Conservation (phyloP, 2,888 invertebrate genomes). For the Oxycera nigricornis region DNA sequence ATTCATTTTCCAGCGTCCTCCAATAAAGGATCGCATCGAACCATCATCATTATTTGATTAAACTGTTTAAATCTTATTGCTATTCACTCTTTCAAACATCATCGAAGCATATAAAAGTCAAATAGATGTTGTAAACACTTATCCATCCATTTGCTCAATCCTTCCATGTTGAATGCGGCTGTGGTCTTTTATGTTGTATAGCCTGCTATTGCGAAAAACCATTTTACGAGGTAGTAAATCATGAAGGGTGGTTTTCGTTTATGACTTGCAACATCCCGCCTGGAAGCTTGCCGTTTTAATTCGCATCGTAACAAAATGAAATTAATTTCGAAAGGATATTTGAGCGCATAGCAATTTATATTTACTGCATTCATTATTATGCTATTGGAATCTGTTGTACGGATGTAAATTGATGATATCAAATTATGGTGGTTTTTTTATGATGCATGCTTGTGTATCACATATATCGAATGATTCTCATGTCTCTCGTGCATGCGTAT, state of each 20-base stretch:
- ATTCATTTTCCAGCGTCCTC: no score
- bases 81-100: not conserved
- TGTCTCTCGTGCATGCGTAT: no score
- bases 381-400: not conserved
- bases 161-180: not conserved
- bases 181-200: not conserved
- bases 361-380: not conserved
- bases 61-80: not conserved
- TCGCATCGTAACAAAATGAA: not conserved
- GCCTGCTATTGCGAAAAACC: not conserved
- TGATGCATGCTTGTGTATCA: no score
- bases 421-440: no score
- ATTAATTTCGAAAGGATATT: not conserved
- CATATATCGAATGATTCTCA: no score
- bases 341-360: not conserved
- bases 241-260: slow-evolving; percentile 13
- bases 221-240: slow-evolving; percentile 3
- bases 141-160: not conserved
- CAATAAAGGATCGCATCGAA: no score
- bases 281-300: not conserved
- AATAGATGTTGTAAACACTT: slow-evolving; percentile 24
- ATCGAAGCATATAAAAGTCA: not conserved
- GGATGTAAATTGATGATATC: no score
- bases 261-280: not conserved
- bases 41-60: no score